phyloP scores from a whole-genome alignment of 2,797 vertebrate species.

The Rhodeus uyekii region DNA sequence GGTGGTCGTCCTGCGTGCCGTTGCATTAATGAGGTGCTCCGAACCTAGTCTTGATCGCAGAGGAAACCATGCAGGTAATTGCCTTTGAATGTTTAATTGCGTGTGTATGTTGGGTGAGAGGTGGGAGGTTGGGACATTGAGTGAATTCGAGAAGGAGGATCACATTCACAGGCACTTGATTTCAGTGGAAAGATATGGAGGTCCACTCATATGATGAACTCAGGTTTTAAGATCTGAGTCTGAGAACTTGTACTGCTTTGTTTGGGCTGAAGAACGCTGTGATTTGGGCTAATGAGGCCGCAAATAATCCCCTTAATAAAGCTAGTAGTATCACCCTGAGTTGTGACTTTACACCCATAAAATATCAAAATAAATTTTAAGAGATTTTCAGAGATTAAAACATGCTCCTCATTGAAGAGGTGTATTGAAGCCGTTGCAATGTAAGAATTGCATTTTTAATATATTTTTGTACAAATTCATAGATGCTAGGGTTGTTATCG shows the following conservation, averaged over 20 bases:
- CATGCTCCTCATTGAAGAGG: neutral
- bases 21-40: slow-evolving; percentile 92
- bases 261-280: neutral
- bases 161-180: slow-evolving; percentile 51
- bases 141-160: slow-evolving; percentile 42
- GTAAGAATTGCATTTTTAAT: neutral
- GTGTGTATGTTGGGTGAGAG: slow-evolving; percentile 26
- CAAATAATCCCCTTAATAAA: neutral
- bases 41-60: slow-evolving; percentile 83
- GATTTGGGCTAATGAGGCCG: neutral
- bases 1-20: slow-evolving; percentile 86
- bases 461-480: neutral
- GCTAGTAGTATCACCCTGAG: neutral
- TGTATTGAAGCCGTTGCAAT: neutral
- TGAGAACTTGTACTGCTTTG: neutral
- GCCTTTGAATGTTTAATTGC: slow-evolving; percentile 89
- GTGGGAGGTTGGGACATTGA: slow-evolving; percentile 9
- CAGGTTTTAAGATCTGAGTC: neutral
- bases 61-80: slow-evolving; percentile 98
- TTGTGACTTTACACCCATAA: neutral
- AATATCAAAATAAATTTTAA: neutral
- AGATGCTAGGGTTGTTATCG: neutral
- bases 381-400: neutral
- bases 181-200: slow-evolving; percentile 15
- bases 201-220: neutral